These are phyloP conservation scores for Antheraea assamensis DNA, from an alignment of 2,888 invertebrate species.

Conservation along the genomic window DNA sequence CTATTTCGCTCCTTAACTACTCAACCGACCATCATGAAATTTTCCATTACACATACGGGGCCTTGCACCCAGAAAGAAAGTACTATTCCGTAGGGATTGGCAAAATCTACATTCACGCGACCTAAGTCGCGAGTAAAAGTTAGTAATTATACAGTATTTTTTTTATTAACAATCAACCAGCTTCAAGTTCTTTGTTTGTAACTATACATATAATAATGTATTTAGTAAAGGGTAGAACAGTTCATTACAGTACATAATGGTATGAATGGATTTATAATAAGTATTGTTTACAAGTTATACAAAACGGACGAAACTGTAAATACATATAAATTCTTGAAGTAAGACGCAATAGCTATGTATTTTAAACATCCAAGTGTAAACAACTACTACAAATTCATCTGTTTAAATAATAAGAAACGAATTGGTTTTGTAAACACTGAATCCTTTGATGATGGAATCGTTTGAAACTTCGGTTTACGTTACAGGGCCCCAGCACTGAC, in stretches of 20 bases:
- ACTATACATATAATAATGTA: background rate
- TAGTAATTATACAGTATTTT: background rate
- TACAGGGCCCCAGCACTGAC: slow-evolving; percentile 77
- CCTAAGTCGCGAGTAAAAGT: no score
- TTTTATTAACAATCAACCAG: background rate
- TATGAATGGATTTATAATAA: background rate
- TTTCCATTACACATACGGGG: no score
- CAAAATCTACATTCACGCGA: no score
- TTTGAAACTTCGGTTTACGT: slow-evolving; percentile 42
- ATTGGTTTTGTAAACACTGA: slow-evolving; percentile 16
- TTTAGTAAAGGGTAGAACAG: background rate
- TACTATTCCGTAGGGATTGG: no score
- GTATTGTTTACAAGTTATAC: background rate
- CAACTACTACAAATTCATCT: slow-evolving; percentile 21
- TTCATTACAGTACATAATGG: background rate
- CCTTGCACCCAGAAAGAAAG: no score
- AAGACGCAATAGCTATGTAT: slow-evolving; percentile 12
- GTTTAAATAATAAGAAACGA: slow-evolving; percentile 20
- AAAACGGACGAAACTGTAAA: slow-evolving; percentile 3
- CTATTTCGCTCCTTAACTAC: no score
- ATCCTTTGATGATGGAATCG: slow-evolving; percentile 24
- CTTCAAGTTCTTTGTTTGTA: background rate
- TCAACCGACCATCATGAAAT: no score
- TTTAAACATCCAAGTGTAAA: slow-evolving; percentile 1
- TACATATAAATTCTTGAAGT: slow-evolving; percentile 3